Conservation (phyloP, 35 echinoderm and acorn worm species). For the Apostichopus parvimensis region DNA sequence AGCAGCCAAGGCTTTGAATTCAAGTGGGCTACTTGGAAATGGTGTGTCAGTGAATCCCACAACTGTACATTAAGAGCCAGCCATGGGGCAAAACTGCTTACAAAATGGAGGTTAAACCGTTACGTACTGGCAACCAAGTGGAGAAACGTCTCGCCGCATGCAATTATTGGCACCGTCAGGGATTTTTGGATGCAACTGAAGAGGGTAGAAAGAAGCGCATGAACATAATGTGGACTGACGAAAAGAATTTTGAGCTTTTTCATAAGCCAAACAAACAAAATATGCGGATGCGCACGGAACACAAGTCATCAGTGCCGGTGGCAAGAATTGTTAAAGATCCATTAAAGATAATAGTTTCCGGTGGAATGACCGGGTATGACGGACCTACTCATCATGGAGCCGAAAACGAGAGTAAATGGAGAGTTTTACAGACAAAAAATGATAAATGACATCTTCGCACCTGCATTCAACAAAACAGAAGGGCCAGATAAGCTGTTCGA, state of each 20-base stretch:
- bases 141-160: conserved; percentile 33
- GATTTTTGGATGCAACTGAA: conserved; percentile 53
- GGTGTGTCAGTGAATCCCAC: conserved; percentile 33
- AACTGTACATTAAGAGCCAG: conserved; percentile 28
- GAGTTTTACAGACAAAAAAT: conserved; percentile 42
- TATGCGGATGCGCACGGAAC: conserved; percentile 10
- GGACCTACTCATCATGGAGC: conserved; percentile 1
- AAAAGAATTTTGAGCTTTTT: conserved; percentile 29
- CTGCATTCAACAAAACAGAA: conserved; percentile 2
- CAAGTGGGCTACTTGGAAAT: conserved; percentile 25
- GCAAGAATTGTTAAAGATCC: conserved; percentile 45
- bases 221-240: conserved; percentile 59
- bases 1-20: conserved; percentile 27
- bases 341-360: conserved; percentile 53
- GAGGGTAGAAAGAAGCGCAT: conserved; percentile 35
- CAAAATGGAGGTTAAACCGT: conserved; percentile 54
- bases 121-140: conserved; percentile 31
- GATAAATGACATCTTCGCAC: conserved; percentile 27
- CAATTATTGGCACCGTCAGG: conserved; percentile 52
- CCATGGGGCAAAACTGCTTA: conserved; percentile 51
- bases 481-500: conserved; percentile 15
- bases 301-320: conserved; percentile 10
- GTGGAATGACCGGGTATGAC: conserved; percentile 37
- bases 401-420: conserved; percentile 8
- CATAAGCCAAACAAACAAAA: conserved; percentile 2